Base-by-base conservation (phyloP, 2,888 invertebrate species). In the Epinotia demarniana region DNA sequence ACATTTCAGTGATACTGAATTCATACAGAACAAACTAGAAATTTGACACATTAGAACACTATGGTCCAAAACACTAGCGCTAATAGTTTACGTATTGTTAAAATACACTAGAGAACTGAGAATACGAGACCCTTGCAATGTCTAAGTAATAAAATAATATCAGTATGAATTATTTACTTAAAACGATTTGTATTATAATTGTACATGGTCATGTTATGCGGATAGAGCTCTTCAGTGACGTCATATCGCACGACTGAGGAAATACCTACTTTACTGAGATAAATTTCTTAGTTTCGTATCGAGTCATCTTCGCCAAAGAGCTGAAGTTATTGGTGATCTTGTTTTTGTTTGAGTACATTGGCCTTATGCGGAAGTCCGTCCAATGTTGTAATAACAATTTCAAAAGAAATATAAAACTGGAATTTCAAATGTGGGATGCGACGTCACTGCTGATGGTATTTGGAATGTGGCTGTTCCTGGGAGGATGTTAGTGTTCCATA, bases 141-240 rank as follows among this genome's bases (percentile, higher is more conserved):
- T 49, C 64, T 58, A 55, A 58, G 53, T 69, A 57, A 69, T 23
- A 23, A 49, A 75, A 60, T 70, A 49, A 68, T 75, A 64, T 69
- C 74, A 69, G 74, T 74, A 74, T 73, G 63, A 74, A 74, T 70
- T 64, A 64, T 75, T 64, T 60, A 75, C 18, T 58, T 49, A n/a
- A 64, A 69, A 43, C 46, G 18, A 46, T 68, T 73, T 70, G 74
- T 75, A 75, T 75, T 74, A 64, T 69, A 69, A 16, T 49, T 63
- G 69, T 70, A 70, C 74, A 70, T 58, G 74, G 33, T 64, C 55
- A 57, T 43, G 58, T 63, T 69, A 53, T 60, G 60, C 16, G 46
- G 19, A 46, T 13, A 12, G 19, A 23, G 23, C n/a, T 58, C 23
- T 43, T n/a, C 69, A 60, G 69, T 69, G 60, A 46, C 57, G 43